These are phyloP conservation scores for Pachyseris speciosa DNA, from an alignment of 64 coral and sea anemone genomes.

Conservation along the genomic window DNA sequence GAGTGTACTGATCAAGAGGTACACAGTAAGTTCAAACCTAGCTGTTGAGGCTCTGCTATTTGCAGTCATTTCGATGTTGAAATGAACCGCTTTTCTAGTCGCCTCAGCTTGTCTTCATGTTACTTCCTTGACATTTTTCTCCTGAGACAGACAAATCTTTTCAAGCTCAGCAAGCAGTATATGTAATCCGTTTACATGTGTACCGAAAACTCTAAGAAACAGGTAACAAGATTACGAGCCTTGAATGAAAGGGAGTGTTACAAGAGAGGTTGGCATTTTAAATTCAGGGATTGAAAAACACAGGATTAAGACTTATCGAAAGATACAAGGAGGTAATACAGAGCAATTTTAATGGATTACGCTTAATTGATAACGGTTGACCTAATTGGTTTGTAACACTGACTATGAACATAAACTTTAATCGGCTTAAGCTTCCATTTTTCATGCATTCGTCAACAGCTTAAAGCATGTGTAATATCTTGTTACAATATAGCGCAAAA, in stretches of 20 bases:
- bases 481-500: too few relatives aligned
- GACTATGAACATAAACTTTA: not conserved
- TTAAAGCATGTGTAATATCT: not conserved
- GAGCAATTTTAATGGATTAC: not conserved
- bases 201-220: not conserved
- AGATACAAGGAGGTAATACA: not conserved
- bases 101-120: too few relatives aligned
- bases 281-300: not conserved
- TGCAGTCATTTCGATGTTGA: too few relatives aligned
- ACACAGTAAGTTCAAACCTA: too few relatives aligned
- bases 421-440: not conserved
- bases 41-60: too few relatives aligned
- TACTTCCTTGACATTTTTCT: too few relatives aligned
- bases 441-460: not conserved
- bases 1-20: too few relatives aligned
- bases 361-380: not conserved
- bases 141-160: too few relatives aligned
- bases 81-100: too few relatives aligned
- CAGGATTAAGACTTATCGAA: not conserved
- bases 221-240: not conserved
- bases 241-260: not conserved
- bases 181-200: too few relatives aligned
- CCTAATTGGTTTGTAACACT: not conserved
- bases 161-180: too few relatives aligned
- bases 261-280: too few relatives aligned